A percentile compares a stretch with the other conserved stretches of the same genome.
phyloP scores from a whole-genome alignment of 1,140 invertebrate genomes.

The Laodelphax striatellus region DNA sequence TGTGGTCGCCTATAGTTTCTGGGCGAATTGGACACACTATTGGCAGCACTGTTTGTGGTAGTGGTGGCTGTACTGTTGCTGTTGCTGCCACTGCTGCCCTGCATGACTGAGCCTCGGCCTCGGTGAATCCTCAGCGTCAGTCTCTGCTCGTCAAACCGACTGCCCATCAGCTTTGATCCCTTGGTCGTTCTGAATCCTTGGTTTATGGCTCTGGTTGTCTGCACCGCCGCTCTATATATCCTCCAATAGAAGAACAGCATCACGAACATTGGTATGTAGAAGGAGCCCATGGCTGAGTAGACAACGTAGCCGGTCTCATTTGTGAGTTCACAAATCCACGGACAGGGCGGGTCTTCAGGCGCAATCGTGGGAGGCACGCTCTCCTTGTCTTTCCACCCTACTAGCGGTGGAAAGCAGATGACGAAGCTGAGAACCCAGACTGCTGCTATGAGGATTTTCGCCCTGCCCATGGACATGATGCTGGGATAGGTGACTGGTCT shows the following conservation, averaged over 20 bases:
- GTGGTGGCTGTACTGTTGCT: conserved; percentile 10
- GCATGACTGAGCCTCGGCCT: conserved; percentile 49
- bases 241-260: conserved; percentile 96
- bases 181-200: conserved; percentile 88
- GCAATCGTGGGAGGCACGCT: background rate
- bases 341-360: conserved; percentile 39
- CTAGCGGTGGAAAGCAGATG: conserved; percentile 91
- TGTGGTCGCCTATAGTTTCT: conserved; percentile 34
- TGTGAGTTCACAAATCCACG: conserved; percentile 80
- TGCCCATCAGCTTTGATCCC: conserved; percentile 44
- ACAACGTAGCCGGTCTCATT: conserved; percentile 74
- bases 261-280: conserved; percentile 91
- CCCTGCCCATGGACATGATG: conserved; percentile 80
- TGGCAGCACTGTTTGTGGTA: conserved; percentile 18
- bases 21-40: conserved; percentile 20
- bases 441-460: conserved; percentile 75
- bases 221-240: conserved; percentile 84
- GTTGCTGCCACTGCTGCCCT: conserved; percentile 42
- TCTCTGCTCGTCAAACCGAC: conserved; percentile 71
- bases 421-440: conserved; percentile 93
- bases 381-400: conserved; percentile 80
- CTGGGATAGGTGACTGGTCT: conserved; percentile 85
- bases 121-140: conserved; percentile 85
- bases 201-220: conserved; percentile 82
- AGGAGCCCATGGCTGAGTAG: conserved; percentile 87